Evolutionary conservation across 2,113 vertebrate species (phyloP), one percentile per base, ranked within the genome.

Genomic region (Trochalopteron elliotii): DNA sequence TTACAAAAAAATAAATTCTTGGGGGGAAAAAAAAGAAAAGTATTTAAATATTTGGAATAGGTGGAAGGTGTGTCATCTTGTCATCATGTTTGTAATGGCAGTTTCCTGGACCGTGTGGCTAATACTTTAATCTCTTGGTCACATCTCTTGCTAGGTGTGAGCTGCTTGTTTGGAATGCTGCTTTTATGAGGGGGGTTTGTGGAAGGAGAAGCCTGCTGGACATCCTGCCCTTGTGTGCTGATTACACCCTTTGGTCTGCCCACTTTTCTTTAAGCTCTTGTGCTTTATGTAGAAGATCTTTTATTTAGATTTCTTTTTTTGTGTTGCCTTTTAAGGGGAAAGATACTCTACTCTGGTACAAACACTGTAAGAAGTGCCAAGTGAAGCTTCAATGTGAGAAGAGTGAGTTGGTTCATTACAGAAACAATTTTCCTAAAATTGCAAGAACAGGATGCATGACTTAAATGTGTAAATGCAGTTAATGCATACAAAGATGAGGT

Each of bases 1-100:
- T 65, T 47, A 27, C 37, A 35, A 45, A 56, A 40, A 27, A 30
- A 68, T 9, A 53, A n/a, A 39, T 16, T 61, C 6, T 24, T 7
- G 3, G 25, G 17, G 5, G 21, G 1, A 5, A 63, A 55, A 63
- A 59, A 55, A 57, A 2, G 0, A 33, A 23, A 61, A 33, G 14
- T 52, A 2, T 68, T 91, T 35, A 86, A 90, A 79, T 79, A 42
- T 25, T 72, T 80, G 19, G 42, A 37, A 47, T 68, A 93, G 30
- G 16, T 86, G 45, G 15, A 77, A 80, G 22, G 11, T 57, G 35
- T 25, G 37, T 87, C 42, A 78, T 53, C 55, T 91, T 83, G 65
- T 39, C 37, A 39, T 39, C 37, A 10, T 55, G 25, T 57, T 76
- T 61, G 31, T 89, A 91, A 59, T 93, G 19, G 14, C 49, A 55